Conservation (phyloP, 1,140 invertebrate genomes). For the Asobara japonica region DNA sequence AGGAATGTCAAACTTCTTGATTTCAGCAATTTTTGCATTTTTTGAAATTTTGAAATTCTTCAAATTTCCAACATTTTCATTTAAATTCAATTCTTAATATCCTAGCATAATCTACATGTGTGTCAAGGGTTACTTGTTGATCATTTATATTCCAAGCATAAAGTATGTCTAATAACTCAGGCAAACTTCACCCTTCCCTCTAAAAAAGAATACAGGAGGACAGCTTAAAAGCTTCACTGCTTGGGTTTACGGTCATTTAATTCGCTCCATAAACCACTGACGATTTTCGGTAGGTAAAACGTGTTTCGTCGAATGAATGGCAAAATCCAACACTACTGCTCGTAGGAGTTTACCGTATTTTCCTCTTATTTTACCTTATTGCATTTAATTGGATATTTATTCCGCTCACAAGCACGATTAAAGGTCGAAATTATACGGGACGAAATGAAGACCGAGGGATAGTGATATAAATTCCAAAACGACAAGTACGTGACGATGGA, state of each 20-base stretch:
- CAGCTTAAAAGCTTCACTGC: slow-evolving; percentile 32
- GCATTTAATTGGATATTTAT: slow-evolving; percentile 6
- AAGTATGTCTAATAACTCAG: slow-evolving; percentile 41
- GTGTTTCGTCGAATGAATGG: background rate
- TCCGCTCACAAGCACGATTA: slow-evolving; percentile 9
- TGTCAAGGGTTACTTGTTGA: slow-evolving; percentile 40
- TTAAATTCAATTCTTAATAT: too few relatives aligned
- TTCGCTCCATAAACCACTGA: slow-evolving; percentile 38
- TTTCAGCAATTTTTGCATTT: too few relatives aligned
- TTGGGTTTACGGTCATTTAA: slow-evolving; percentile 45
- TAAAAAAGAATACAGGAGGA: slow-evolving; percentile 28
- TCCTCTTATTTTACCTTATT: background rate
- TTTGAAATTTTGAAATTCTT: too few relatives aligned
- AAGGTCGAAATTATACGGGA: slow-evolving; percentile 4
- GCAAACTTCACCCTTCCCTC: background rate
- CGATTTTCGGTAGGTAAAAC: slow-evolving; percentile 15
- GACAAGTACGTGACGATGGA: background rate
- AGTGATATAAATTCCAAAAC: background rate
- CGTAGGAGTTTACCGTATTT: too few relatives aligned
- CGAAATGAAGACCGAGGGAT: background rate
- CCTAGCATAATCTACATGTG: too few relatives aligned
- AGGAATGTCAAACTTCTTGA: too few relatives aligned
- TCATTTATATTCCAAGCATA: slow-evolving; percentile 42
- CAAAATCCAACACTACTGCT: background rate
- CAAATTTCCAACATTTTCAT: too few relatives aligned